Percentiles rank a stretch among this genome's conserved stretches.
Conservation (phyloP, 2,888 invertebrate genomes). For the Abrostola triplasia region DNA sequence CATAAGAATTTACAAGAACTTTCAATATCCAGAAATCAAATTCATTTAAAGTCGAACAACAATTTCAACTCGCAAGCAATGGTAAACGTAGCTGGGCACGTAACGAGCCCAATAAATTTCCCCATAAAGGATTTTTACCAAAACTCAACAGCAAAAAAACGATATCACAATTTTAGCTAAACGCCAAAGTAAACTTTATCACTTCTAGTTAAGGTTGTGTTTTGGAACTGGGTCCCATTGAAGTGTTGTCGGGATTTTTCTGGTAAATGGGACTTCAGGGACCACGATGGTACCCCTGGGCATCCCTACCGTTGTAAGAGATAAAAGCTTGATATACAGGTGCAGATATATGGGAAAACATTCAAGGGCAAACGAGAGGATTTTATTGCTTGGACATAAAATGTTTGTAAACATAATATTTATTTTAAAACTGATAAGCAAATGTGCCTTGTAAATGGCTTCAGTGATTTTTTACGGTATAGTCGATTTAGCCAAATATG, state of each 20-base stretch:
- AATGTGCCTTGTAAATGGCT: neutral
- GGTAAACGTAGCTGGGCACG: conserved; percentile 6
- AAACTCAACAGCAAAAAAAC: conserved; percentile 12
- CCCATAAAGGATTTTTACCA: conserved; percentile 10
- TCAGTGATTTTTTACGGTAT: neutral
- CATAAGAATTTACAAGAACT: no score
- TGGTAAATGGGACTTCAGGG: conserved; percentile 34
- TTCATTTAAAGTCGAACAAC: conserved; percentile 5
- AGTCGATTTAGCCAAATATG: no score
- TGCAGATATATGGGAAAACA: conserved; percentile 18
- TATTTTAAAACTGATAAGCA: conserved; percentile 1
- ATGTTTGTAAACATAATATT: conserved; percentile 1
- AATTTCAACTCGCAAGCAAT: neutral
- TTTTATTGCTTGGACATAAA: conserved; percentile 6
- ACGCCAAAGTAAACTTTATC: neutral
- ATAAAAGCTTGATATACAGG: conserved; percentile 35
- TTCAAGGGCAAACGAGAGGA: conserved; percentile 1
- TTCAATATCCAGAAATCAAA: no score
- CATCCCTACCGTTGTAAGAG: conserved; percentile 28
- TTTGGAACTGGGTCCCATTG: neutral
- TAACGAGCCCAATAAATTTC: conserved; percentile 15
- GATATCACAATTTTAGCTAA: neutral
- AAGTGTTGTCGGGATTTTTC: conserved; percentile 12
- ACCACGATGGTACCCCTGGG: conserved; percentile 28
- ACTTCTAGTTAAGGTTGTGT: neutral